A percentile compares a stretch with the other conserved stretches of the same genome.
phyloP scores from a whole-genome alignment of 2,888 invertebrate species.

The Monoplex corrugatus region DNA sequence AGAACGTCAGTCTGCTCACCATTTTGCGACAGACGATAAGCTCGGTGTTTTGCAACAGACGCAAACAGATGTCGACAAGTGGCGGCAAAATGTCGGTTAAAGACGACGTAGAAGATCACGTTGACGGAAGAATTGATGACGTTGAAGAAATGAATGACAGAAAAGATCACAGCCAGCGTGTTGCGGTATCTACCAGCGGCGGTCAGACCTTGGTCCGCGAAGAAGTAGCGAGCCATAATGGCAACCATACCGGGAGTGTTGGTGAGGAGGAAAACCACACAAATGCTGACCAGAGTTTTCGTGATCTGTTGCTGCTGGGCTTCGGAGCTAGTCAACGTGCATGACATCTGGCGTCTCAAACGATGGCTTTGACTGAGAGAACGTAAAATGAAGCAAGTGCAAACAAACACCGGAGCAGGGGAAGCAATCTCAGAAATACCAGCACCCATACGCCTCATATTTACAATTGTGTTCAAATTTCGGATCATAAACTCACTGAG shows the following conservation, averaged over 20 bases:
- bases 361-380: neutral
- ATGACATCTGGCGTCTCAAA: neutral
- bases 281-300: conserved; percentile 15
- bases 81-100: neutral
- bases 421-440: neutral
- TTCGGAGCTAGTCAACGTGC: neutral
- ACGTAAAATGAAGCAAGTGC: neutral
- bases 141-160: neutral
- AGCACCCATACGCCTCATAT: neutral
- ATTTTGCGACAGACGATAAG: too few relatives aligned
- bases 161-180: neutral
- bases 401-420: neutral
- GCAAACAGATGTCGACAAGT: neutral
- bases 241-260: neutral
- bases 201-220: neutral
- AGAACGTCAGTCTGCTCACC: too few relatives aligned
- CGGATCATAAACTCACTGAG: neutral
- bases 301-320: conserved; percentile 11
- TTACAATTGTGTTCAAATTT: neutral
- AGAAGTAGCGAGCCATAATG: neutral
- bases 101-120: neutral
- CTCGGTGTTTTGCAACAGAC: neutral
- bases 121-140: conserved; percentile 27
- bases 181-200: neutral
- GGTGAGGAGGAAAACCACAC: neutral